Evolutionary conservation across 2,888 invertebrate species (phyloP), one percentile per base, ranked within the genome.

Genomic region (Cheilosia vernalis): DNA sequence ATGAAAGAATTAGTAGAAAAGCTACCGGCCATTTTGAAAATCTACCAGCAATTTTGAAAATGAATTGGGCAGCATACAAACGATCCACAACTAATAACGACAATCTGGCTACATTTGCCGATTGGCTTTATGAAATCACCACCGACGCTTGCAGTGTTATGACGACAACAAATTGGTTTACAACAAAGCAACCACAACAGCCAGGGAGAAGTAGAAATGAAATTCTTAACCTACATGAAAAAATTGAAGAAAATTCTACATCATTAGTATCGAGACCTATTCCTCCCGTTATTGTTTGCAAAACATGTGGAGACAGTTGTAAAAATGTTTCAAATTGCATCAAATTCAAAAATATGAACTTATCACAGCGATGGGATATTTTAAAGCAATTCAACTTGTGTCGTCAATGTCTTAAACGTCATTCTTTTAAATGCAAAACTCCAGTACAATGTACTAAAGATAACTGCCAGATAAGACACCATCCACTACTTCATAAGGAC

Each of bases 381-480:
- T n/a, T 73, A 10, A 73, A 44, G 4, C 4, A 21, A 4, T 15
- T 5, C 6, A 74, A 64, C 0, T n/a, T 66, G n/a, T 64, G 49
- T 51, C 37, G 56, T 1, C 64, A 58, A 19, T 74, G 66, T 6
- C 49, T 74, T 13, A 47, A 49, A 21, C 37, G 40, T 3, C 64
- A 66, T 40, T 24, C 7, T 1, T 33, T 6, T n/a, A 63, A 47
- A 55, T 61, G 53, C 10, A 17, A 4, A n/a, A 17, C 55, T 21
- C 37, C 47, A 27, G 37, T 40, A 2, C 4, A 15, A 49, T 74
- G 56, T 15, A 24, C 24, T 13, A 21, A 56, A 13, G 17, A 1
- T 4, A 40, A 40, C 4, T 74, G 49, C 27, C 13, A 21, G n/a
- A 40, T 15, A 15, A 55, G 30, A 63, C 64, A 74, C 49, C 74